Conservation (phyloP, 23 tunicate species). For the Styela plicata region DNA sequence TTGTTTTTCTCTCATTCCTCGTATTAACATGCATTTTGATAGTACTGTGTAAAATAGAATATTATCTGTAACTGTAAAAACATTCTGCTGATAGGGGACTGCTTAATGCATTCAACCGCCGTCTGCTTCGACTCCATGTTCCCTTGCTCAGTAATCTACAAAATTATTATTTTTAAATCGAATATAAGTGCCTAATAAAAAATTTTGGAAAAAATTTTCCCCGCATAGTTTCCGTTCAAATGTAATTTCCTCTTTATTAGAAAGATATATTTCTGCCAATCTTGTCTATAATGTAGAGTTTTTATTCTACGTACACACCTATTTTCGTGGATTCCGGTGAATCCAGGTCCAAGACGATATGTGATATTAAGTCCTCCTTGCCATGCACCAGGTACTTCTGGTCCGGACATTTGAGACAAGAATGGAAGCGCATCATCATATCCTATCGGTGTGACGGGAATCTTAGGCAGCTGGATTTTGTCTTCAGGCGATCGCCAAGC, state of each 20-base stretch:
- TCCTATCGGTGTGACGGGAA: slow-evolving; percentile 76
- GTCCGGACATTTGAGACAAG: slow-evolving; percentile 43
- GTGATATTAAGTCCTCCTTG: slow-evolving; percentile 68
- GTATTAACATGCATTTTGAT: slow-evolving; percentile 63
- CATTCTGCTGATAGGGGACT: too few relatives aligned
- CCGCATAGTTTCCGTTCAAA: too few relatives aligned
- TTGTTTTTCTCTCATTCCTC: slow-evolving; percentile 20
- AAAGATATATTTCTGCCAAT: not conserved
- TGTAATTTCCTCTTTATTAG: too few relatives aligned
- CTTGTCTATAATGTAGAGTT: not conserved
- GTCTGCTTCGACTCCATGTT: too few relatives aligned
- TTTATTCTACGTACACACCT: slow-evolving; percentile 3
- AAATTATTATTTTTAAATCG: not conserved
- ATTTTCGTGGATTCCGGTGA: slow-evolving; percentile 4
- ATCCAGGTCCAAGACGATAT: slow-evolving; percentile 74
- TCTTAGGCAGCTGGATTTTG: slow-evolving; percentile 42
- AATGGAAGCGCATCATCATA: slow-evolving; percentile 54
- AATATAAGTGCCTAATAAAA: too few relatives aligned
- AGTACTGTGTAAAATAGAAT: too few relatives aligned
- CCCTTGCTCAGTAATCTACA: too few relatives aligned
- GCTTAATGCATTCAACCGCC: too few relatives aligned
- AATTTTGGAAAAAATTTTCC: too few relatives aligned
- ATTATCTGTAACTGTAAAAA: too few relatives aligned
- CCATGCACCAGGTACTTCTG: slow-evolving; percentile 38
- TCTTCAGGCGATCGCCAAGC: slow-evolving; percentile 44